These are phyloP conservation scores for Diadema setosum DNA, from an alignment of 35 echinoderm and acorn worm species.

Conservation along the genomic window DNA sequence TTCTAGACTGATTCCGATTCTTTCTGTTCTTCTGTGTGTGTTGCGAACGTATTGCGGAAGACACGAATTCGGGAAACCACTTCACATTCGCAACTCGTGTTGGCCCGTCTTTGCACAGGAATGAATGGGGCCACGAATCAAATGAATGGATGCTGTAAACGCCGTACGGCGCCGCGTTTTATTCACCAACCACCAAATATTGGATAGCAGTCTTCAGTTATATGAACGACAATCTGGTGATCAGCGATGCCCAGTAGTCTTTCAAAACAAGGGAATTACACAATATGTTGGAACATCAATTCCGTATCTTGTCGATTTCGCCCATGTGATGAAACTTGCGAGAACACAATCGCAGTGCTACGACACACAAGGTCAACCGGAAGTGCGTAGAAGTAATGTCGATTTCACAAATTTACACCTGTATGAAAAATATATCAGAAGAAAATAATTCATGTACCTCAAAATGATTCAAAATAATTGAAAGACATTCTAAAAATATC, in stretches of 20 bases:
- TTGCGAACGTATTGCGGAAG: no score
- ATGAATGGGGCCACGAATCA: background rate
- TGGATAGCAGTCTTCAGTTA: background rate
- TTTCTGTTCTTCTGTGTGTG: background rate
- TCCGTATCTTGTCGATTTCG: background rate
- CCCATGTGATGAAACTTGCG: conserved; percentile 20
- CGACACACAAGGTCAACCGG: background rate
- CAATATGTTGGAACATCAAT: background rate
- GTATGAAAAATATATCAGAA: background rate
- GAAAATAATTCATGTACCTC: background rate
- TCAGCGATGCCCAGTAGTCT: background rate
- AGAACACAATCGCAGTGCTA: background rate
- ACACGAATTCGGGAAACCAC: no score
- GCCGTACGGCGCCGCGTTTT: background rate
- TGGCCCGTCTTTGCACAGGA: background rate
- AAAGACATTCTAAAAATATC: background rate
- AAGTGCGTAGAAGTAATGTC: background rate
- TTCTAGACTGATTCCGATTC: background rate
- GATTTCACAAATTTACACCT: background rate
- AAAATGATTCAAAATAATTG: background rate
- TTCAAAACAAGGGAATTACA: background rate
- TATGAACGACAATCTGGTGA: background rate
- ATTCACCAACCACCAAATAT: background rate
- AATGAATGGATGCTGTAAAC: background rate
- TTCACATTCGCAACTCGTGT: background rate